Base-by-base conservation (phyloP, 2,113 vertebrate species). In the Donacobius atricapilla region DNA sequence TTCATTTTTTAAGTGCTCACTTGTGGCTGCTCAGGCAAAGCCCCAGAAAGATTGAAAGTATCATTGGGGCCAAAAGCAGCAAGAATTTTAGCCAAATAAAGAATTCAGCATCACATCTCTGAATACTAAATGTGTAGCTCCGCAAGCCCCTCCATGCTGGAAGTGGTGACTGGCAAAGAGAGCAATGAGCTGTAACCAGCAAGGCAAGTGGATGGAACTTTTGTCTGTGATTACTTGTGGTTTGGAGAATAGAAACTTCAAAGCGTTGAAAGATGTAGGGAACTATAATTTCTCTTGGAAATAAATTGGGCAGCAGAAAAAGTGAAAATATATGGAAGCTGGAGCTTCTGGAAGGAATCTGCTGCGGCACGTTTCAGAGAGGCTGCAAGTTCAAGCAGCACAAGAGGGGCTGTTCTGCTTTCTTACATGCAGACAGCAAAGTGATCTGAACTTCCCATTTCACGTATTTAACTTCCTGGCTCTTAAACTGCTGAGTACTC, bases 191-290 rank as follows among this genome's bases (percentile, higher is more conserved):
- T 87, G 48, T 33, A 89, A 80, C 85, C 76, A 75, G 69, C 27
- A 0, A 45, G 71, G 90, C 60, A 75, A 44, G 44, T 7, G 72
- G 85, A 90, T 90, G 69, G 83, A 82, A 71, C 68, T 94, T 86
- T 68, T 83, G 83, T 78, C 86, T 75, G 56, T 84, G 72, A 89
- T 90, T 92, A 71, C 80, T 66, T 93, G 45, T 90, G 87, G 75
- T 90, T 88, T 93, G 56, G 48, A 68, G 93, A 92, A 89, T 21
- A 90, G 93, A 83, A 90, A 61, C 88, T 95, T 96, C 85, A 96
- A 96, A 96, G 93, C 71, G 65, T 83, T 15, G 0, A 82, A 87
- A 89, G 85, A 53, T 90, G 72, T 56, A 86, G 76, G 85, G 72
- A 88, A 28, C 65, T 93, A 31, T 92, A 95, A 92, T 93, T 75